A percentile compares a stretch with the other conserved stretches of the same genome.
Conservation (phyloP, 2,888 invertebrate genomes). For the Octodonta nipae region DNA sequence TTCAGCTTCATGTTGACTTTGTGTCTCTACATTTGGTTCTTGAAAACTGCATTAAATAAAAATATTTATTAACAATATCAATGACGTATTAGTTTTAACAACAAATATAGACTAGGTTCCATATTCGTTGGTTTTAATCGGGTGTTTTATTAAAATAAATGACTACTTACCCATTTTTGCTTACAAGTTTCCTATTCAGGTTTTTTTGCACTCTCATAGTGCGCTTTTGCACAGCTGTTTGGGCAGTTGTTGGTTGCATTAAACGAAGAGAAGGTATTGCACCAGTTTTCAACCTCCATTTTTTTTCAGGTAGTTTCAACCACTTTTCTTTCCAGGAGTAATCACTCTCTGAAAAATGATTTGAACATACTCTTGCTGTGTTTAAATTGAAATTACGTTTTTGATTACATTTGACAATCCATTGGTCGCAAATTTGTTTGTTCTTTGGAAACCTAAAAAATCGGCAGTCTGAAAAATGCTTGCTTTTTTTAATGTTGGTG, state of each 20-base stretch:
- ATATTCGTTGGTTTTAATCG: background rate
- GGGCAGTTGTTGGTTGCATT: background rate
- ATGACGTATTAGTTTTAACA: too few relatives aligned
- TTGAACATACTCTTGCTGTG: constrained; percentile 7
- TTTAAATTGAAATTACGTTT: constrained; percentile 6
- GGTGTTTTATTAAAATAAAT: background rate
- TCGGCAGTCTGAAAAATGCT: constrained; percentile 3
- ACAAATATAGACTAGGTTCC: too few relatives aligned
- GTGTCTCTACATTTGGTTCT: background rate
- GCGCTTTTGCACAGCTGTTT: background rate
- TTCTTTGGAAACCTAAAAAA: constrained; percentile 5
- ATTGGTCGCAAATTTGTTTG: constrained; percentile 3
- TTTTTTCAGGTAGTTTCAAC: constrained; percentile 5
- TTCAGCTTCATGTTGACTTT: too few relatives aligned
- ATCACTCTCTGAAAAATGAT: constrained; percentile 8
- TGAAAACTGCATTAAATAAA: background rate
- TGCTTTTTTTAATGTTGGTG: constrained; percentile 5
- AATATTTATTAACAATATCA: too few relatives aligned
- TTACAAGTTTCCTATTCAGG: background rate
- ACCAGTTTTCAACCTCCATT: constrained; percentile 4
- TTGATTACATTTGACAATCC: constrained; percentile 7
- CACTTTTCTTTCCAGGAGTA: constrained; percentile 6
- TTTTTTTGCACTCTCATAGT: constrained; percentile 1
- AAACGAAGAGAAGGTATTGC: constrained; percentile 5
- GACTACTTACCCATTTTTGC: background rate